These are phyloP conservation scores for Pseudoips prasinana DNA, from an alignment of 2,888 invertebrate species.

Conservation along the genomic window DNA sequence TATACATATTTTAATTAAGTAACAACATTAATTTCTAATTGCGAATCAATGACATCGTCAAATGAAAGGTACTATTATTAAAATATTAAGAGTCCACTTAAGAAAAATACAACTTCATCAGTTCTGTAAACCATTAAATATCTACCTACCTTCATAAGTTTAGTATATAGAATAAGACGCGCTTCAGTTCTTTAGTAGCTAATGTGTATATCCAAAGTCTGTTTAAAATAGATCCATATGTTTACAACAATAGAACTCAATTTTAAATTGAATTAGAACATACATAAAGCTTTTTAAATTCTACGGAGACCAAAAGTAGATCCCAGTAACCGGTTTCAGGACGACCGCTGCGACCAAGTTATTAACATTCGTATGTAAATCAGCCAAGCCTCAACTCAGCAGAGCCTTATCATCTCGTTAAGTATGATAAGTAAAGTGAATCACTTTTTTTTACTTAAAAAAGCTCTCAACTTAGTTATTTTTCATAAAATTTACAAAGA, in stretches of 20 bases:
- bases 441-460: slow-evolving; percentile 45
- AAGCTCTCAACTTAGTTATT: slow-evolving; percentile 29
- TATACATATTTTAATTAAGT: background rate
- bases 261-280: background rate
- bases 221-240: too few relatives aligned
- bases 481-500: slow-evolving; percentile 32
- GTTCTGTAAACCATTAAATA: background rate
- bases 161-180: too few relatives aligned
- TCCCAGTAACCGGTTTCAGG: slow-evolving; percentile 30
- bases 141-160: background rate
- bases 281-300: slow-evolving; percentile 2
- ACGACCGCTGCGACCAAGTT: slow-evolving; percentile 56
- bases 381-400: slow-evolving; percentile 60
- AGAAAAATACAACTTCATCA: background rate
- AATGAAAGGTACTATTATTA: background rate
- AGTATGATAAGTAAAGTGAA: slow-evolving; percentile 57
- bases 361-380: slow-evolving; percentile 77
- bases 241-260: too few relatives aligned
- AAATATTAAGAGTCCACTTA: background rate
- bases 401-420: slow-evolving; percentile 64
- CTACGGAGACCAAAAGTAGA: slow-evolving; percentile 11
- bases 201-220: too few relatives aligned
- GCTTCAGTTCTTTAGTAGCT: too few relatives aligned
- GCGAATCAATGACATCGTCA: too few relatives aligned
- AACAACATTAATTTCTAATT: background rate